A percentile compares a stretch with the other conserved stretches of the same genome.
Evolutionary conservation across 64 coral and sea anemone species (phyloP).

Genomic region (Pocillopora verrucosa): DNA sequence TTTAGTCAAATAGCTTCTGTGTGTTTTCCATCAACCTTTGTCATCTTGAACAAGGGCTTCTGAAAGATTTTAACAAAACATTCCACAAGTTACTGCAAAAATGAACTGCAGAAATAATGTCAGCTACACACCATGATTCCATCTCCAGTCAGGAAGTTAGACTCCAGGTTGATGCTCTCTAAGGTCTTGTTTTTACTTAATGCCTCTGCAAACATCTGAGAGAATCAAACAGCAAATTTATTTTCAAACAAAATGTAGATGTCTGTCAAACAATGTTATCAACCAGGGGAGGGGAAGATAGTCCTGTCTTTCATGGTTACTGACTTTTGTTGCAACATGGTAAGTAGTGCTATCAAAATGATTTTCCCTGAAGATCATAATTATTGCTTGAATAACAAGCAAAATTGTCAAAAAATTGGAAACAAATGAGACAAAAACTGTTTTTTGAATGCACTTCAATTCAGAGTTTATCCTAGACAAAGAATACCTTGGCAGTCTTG

Average conservation of each 20-base stretch:
- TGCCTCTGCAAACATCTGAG: constrained; percentile 57
- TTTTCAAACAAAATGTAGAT: background rate
- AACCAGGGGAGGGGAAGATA: no score
- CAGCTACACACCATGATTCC: constrained; percentile 64
- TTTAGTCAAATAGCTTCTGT: no score
- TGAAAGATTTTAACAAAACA: no score
- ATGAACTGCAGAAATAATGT: background rate
- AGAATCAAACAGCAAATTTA: background rate
- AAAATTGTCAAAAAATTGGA: no score
- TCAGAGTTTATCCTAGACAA: background rate
- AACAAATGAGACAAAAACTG: background rate
- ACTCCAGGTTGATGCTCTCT: constrained; percentile 68
- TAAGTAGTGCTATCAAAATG: no score
- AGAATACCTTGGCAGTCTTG: constrained; percentile 60
- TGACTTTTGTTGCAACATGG: no score
- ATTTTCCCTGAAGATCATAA: no score
- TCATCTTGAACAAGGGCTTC: no score
- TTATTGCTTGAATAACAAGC: no score
- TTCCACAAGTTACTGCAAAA: no score
- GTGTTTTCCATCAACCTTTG: no score
- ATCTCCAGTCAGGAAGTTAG: constrained; percentile 86
- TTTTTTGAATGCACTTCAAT: background rate
- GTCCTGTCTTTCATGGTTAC: no score
- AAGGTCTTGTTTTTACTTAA: constrained; percentile 69
- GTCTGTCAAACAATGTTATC: background rate